Base-by-base conservation (phyloP, 2,888 invertebrate genomes). In the Pseudolycoriella hygida region DNA sequence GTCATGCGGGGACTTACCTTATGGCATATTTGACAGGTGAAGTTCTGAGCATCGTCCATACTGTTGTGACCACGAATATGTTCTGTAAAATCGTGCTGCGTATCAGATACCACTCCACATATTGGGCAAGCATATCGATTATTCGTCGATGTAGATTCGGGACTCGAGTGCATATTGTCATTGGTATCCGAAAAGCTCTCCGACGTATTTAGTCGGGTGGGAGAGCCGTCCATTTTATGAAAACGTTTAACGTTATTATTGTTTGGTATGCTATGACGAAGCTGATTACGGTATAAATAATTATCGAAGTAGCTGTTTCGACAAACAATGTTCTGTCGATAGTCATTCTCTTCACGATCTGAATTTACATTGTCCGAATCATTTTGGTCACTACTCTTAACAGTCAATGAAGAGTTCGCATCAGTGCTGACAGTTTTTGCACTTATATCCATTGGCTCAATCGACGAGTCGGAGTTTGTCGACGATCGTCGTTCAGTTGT, bases 11-110 rank as follows among this genome's bases (percentile, higher is more conserved):
- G 3, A 52, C 59, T 58, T 52, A 64, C 64, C 62, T 66, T 66
- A 47, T 60, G 62, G 56, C 66, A 66, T 49, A 66, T 66, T 50
- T 62, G 62, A 53, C 66, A 66, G 48, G 62, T 65, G 52, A 62
- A 66, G 52, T 66, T 64, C 52, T 64, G 63, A 18, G 61, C 60
- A 52, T 64, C 62, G 42, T 67, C 62, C 53, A 69, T 68, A 57
- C 72, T 72, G 58, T 75, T 75, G 63, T 76, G 76, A 52, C 71
- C 72, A 46, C 79, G 70, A 49, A 80, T 76, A 60, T 81, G 80
- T 49, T 75, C 67, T 20, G 80, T 80, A 56, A 80, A 75, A 47
- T 78, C 76, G 56, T 76, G 76, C 50, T 76, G 74, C 20, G 74
- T 72, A 41, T 69, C 67, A 47, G 78, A 64, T 48, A 70, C 70